phyloP scores from a whole-genome alignment of 2,888 invertebrate species.

The Spisula solida region DNA sequence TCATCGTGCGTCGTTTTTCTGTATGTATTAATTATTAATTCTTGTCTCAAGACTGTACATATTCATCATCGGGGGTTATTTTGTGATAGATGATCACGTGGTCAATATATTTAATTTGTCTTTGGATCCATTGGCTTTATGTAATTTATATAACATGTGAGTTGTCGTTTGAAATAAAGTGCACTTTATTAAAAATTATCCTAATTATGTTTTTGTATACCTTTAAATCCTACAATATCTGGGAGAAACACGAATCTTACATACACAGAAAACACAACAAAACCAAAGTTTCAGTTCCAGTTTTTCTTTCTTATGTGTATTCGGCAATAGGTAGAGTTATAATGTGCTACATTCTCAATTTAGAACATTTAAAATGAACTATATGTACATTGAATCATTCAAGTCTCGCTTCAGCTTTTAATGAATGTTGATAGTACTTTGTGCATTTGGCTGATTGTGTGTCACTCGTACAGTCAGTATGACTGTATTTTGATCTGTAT shows the following conservation, averaged over 20 bases:
- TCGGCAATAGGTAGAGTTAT: not conserved
- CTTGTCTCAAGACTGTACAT: slow-evolving; percentile 9
- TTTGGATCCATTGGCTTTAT: slow-evolving; percentile 47
- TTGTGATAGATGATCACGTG: slow-evolving; percentile 53
- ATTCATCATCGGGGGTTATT: slow-evolving; percentile 20
- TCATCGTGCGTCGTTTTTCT: slow-evolving; percentile 31
- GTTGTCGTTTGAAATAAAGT: slow-evolving; percentile 62
- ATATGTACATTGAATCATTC: not conserved
- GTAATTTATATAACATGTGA: slow-evolving; percentile 34
- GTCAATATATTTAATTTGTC: slow-evolving; percentile 29
- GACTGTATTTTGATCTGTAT: slow-evolving; percentile 19
- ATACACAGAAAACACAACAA: not conserved
- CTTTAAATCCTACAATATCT: slow-evolving; percentile 10
- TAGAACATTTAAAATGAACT: not conserved
- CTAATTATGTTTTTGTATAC: not conserved
- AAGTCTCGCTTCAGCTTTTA: slow-evolving; percentile 27
- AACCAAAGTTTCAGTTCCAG: not conserved
- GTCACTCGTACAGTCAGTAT: not conserved
- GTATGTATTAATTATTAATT: slow-evolving; percentile 15
- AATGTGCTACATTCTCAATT: slow-evolving; percentile 36
- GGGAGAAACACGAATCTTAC: slow-evolving; percentile 16
- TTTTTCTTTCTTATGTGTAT: not conserved
- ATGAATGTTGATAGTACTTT: slow-evolving; percentile 38
- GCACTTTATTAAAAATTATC: slow-evolving; percentile 54
- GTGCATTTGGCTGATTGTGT: slow-evolving; percentile 30